Evolutionary conservation across 2,797 vertebrate species (phyloP).

Genomic region (Epinephelus coioides): DNA sequence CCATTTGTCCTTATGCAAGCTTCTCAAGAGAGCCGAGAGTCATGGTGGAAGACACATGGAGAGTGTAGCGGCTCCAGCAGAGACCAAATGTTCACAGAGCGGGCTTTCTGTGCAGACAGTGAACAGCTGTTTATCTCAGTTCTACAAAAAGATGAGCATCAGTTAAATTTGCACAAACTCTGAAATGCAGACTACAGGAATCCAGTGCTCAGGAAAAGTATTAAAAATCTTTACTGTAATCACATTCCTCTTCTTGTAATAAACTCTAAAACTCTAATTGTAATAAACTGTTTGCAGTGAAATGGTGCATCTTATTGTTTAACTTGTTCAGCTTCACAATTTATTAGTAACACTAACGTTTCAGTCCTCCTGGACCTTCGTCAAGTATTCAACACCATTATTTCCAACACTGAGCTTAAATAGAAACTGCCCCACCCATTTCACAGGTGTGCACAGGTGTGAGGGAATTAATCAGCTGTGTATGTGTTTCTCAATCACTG

Average conservation of each 20-base stretch:
- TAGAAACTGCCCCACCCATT: too few species aligned
- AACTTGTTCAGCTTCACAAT: too few species aligned
- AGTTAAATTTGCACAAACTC: not conserved
- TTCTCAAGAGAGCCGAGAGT: constrained; percentile 29
- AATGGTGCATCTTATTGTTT: too few species aligned
- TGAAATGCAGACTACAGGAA: constrained; percentile 4
- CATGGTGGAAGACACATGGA: constrained; percentile 17
- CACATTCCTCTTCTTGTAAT: not conserved
- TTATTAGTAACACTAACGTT: too few species aligned
- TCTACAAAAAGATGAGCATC: not conserved
- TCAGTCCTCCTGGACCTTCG: too few species aligned
- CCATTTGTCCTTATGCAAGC: constrained; percentile 41
- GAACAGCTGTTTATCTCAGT: constrained; percentile 25
- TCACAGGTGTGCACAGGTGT: too few species aligned
- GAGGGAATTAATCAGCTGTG: too few species aligned
- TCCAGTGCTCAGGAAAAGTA: not conserved
- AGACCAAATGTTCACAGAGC: constrained; percentile 22
- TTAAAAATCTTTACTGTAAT: not conserved
- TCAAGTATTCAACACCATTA: too few species aligned
- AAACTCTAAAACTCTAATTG: not conserved
- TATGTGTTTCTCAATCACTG: too few species aligned
- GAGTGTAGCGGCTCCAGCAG: constrained; percentile 27
- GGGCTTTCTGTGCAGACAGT: not conserved
- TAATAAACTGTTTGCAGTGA: not conserved
- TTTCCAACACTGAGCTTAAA: too few species aligned